Percentiles rank a stretch among this genome's conserved stretches.
phyloP scores from a whole-genome alignment of 2,113 vertebrate genomes.

The Uria lomvia region DNA sequence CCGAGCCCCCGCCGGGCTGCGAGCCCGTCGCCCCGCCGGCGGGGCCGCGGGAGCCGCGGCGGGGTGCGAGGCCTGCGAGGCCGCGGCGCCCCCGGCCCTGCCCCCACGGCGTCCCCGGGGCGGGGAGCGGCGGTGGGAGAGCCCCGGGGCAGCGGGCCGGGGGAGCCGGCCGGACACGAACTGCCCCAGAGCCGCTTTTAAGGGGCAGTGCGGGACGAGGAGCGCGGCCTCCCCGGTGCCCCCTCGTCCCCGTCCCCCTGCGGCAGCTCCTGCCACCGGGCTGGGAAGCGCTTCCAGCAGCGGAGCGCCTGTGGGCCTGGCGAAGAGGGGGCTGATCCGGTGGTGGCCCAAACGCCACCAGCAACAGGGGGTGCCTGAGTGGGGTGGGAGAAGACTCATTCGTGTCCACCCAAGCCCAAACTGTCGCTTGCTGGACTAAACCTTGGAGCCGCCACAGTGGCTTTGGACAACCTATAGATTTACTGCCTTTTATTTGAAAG shows the following conservation, averaged over 20 bases:
- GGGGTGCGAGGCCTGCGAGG: background rate
- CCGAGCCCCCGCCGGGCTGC: no score
- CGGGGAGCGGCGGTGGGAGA: background rate
- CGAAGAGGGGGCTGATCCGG: fast-evolving
- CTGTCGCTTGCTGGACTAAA: fast-evolving
- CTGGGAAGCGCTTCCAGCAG: background rate
- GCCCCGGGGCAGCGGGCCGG: fast-evolving
- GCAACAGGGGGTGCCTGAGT: background rate
- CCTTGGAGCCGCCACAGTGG: no score
- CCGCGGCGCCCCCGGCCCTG: background rate
- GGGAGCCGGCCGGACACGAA: fast-evolving
- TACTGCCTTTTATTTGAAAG: fast-evolving
- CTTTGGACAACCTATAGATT: background rate
- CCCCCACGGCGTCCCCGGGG: background rate
- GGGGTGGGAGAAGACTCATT: fast-evolving
- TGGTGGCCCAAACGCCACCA: fast-evolving
- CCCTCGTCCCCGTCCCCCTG: fast-evolving
- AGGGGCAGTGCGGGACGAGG: background rate
- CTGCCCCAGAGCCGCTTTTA: background rate
- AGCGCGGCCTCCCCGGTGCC: fast-evolving
- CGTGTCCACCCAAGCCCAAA: fast-evolving
- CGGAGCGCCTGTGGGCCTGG: fast-evolving
- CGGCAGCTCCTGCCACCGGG: background rate
- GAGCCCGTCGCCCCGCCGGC: background rate
- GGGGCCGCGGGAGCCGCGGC: background rate